These are phyloP conservation scores for Xestia xanthographa DNA, from an alignment of 2,888 invertebrate species.

Conservation along the genomic window DNA sequence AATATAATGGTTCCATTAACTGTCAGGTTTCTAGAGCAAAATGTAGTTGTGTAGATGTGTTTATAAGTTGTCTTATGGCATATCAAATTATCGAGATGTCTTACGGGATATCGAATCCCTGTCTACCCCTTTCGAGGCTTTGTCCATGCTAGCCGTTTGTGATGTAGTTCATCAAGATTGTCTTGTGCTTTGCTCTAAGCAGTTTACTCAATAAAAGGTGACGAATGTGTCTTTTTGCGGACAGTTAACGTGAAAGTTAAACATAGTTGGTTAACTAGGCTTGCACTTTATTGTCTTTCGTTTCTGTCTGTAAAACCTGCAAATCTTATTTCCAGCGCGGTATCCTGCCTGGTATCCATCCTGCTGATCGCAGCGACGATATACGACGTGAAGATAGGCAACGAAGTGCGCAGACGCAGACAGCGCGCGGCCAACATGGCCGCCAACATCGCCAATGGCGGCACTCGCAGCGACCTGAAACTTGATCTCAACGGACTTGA, in stretches of 20 bases:
- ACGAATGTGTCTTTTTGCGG: neutral
- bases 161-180: neutral
- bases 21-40: neutral
- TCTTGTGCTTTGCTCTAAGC: neutral
- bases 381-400: slow-evolving; percentile 92
- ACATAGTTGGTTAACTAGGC: neutral
- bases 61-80: neutral
- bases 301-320: neutral
- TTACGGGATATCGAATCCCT: neutral
- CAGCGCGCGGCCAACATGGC: slow-evolving; percentile 83
- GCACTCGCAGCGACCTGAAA: slow-evolving; percentile 79
- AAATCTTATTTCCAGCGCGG: slow-evolving; percentile 74
- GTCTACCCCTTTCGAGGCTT: neutral
- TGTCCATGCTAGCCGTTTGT: neutral
- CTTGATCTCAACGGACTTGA: slow-evolving; percentile 87
- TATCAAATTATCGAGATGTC: too few species aligned
- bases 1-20: slow-evolving; percentile 11
- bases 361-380: slow-evolving; percentile 92
- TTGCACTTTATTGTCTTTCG: neutral
- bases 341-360: slow-evolving; percentile 79
- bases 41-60: neutral
- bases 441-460: slow-evolving; percentile 75
- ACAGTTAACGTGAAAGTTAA: neutral
- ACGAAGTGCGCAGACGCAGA: slow-evolving; percentile 79
- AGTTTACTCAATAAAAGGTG: too few species aligned